Conservation (phyloP, 1,140 invertebrate genomes). For the Leptestheria dahalacensis region DNA sequence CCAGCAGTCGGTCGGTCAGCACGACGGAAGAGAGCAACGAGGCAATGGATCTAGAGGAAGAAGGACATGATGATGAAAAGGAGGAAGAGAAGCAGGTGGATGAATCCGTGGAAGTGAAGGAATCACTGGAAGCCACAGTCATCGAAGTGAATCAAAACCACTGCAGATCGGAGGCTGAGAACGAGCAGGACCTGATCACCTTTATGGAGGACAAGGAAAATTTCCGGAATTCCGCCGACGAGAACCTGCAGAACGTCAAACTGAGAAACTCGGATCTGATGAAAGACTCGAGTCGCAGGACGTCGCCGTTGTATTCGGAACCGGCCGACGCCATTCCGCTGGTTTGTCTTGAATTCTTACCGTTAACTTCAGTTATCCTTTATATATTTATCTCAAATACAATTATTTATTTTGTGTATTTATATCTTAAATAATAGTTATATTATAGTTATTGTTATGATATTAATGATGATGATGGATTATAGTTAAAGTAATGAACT, state of each 20-base stretch:
- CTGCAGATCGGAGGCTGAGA: not conserved
- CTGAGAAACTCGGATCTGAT: not conserved
- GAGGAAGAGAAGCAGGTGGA: not conserved
- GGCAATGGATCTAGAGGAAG: not conserved
- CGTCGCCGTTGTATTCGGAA: constrained; percentile 78
- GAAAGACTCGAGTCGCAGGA: constrained; percentile 2
- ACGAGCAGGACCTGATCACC: not conserved
- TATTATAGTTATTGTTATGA: too few relatives aligned
- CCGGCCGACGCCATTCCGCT: constrained; percentile 61
- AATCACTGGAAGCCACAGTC: not conserved
- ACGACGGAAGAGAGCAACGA: not conserved
- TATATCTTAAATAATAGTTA: too few relatives aligned
- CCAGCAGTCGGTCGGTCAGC: too few relatives aligned
- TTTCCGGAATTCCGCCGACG: not conserved
- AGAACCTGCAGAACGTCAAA: not conserved
- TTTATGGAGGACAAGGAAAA: constrained; percentile 5
- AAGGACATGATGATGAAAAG: not conserved
- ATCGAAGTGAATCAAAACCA: too few relatives aligned
- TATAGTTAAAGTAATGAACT: too few relatives aligned
- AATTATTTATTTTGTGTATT: too few relatives aligned
- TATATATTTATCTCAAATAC: too few relatives aligned
- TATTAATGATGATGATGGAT: too few relatives aligned
- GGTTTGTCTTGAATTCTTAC: too few relatives aligned
- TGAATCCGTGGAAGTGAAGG: not conserved
- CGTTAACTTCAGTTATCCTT: too few relatives aligned